Evolutionary conservation across 1,140 invertebrate species (phyloP).

Genomic region (Lasaia peninsularis): DNA sequence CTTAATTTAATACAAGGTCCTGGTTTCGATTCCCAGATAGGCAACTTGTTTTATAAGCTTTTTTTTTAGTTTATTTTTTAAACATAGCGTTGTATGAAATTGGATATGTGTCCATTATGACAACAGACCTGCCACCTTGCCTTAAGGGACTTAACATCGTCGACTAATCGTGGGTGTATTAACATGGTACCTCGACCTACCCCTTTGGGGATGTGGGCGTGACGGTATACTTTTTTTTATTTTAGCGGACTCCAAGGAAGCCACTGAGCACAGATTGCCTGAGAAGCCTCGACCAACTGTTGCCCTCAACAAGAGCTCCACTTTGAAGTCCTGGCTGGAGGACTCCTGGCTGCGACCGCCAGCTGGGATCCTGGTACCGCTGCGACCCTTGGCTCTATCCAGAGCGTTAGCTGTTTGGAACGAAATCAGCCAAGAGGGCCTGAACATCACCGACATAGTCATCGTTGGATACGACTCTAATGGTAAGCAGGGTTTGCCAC

Average conservation of each 20-base stretch:
- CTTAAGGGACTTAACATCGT: too few relatives aligned
- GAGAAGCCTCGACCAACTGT: constrained; percentile 30
- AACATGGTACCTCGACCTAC: too few relatives aligned
- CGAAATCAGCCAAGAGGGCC: constrained; percentile 46
- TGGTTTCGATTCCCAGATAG: too few relatives aligned
- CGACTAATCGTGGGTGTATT: too few relatives aligned
- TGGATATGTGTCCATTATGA: too few relatives aligned
- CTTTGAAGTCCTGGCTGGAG: constrained; percentile 76
- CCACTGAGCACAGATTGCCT: constrained; percentile 29
- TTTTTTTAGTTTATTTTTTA: too few relatives aligned
- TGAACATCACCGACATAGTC: constrained; percentile 59
- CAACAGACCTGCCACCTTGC: too few relatives aligned
- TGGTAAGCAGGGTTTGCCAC: constrained; percentile 37
- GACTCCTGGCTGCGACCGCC: constrained; percentile 78
- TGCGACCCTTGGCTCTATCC: constrained; percentile 59
- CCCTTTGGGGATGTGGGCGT: too few relatives aligned
- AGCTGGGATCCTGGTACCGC: constrained; percentile 75
- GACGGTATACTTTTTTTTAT: too few relatives aligned
- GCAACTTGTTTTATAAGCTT: too few relatives aligned
- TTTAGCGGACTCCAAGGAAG: constrained; percentile 31
- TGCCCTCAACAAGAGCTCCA: constrained; percentile 40
- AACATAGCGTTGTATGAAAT: too few relatives aligned
- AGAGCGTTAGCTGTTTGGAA: constrained; percentile 75
- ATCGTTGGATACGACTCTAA: constrained; percentile 67
- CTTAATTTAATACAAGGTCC: too few relatives aligned